A percentile compares a stretch with the other conserved stretches of the same genome.
phyloP scores from a whole-genome alignment of 2,888 invertebrate species.

The Lepas anatifera region DNA sequence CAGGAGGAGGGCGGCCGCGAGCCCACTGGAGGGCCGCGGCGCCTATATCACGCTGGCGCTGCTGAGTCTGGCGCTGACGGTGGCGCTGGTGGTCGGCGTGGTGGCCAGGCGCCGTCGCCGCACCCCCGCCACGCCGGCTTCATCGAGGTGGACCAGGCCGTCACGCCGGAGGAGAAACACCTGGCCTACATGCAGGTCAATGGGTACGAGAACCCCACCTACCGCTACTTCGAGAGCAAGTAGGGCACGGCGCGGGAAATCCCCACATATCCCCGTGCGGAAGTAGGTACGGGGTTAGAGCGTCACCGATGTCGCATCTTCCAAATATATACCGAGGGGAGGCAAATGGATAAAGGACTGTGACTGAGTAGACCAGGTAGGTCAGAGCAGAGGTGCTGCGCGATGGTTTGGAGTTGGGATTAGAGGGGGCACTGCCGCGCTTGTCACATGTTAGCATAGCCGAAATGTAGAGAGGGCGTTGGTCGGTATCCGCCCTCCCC shows the following conservation, averaged over 20 bases:
- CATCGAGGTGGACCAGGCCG: conserved; percentile 88
- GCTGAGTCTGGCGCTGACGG: conserved; percentile 67
- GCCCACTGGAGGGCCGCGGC: conserved; percentile 37
- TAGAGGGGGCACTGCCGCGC: too few species aligned
- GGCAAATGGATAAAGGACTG: too few species aligned
- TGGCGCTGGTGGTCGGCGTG: conserved; percentile 58
- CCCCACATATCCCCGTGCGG: too few species aligned
- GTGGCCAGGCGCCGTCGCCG: conserved; percentile 69
- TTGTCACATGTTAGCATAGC: too few species aligned
- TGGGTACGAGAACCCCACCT: conserved; percentile 99
- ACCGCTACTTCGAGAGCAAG: conserved; percentile 89
- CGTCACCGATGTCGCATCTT: too few species aligned
- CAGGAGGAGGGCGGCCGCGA: conserved; percentile 55
- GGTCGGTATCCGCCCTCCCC: too few species aligned
- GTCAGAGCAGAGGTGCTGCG: too few species aligned
- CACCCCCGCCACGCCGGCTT: conserved; percentile 61
- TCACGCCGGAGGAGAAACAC: conserved; percentile 94
- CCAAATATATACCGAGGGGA: too few species aligned
- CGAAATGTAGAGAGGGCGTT: too few species aligned
- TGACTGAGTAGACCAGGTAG: too few species aligned
- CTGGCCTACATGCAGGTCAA: conserved; percentile 99
- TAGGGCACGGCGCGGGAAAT: conserved; percentile 14
- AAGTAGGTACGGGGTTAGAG: too few species aligned
- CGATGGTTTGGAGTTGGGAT: too few species aligned
- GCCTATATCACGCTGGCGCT: conserved; percentile 85